A percentile compares a stretch with the other conserved stretches of the same genome.
Conservation (phyloP, 2,113 vertebrate species). For the Dolichotis patagonum region DNA sequence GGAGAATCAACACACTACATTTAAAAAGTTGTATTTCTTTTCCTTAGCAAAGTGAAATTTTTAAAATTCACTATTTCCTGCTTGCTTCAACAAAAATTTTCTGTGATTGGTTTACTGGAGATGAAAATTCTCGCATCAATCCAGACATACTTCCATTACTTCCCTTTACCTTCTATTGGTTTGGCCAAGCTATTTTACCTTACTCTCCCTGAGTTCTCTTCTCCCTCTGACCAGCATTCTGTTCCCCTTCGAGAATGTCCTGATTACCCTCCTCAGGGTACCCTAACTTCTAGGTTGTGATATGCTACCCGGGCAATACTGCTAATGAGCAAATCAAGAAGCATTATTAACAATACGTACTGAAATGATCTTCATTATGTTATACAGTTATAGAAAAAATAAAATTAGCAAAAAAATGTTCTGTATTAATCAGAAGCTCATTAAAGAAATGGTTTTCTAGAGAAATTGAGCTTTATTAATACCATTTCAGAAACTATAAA, state of each 20-base stretch:
- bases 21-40: slow-evolving; percentile 26
- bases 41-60: background rate
- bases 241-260: background rate
- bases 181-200: background rate
- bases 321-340: background rate
- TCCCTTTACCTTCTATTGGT: background rate
- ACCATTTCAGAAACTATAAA: background rate
- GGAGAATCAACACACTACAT: background rate
- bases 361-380: background rate
- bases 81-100: background rate
- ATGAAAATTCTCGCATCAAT: background rate
- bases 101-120: background rate
- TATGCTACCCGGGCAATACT: background rate
- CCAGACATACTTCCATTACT: background rate
- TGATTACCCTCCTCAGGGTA: background rate
- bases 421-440: background rate
- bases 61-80: background rate
- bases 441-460: slow-evolving; percentile 25
- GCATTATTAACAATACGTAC: background rate
- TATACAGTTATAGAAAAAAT: background rate
- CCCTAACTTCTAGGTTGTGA: background rate
- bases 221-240: background rate
- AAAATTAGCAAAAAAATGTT: background rate
- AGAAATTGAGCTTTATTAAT: background rate
- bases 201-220: background rate